A percentile compares a stretch with the other conserved stretches of the same genome.
These are phyloP conservation scores for Lanius collurio DNA, from an alignment of 2,113 vertebrate species.

Conservation along the genomic window DNA sequence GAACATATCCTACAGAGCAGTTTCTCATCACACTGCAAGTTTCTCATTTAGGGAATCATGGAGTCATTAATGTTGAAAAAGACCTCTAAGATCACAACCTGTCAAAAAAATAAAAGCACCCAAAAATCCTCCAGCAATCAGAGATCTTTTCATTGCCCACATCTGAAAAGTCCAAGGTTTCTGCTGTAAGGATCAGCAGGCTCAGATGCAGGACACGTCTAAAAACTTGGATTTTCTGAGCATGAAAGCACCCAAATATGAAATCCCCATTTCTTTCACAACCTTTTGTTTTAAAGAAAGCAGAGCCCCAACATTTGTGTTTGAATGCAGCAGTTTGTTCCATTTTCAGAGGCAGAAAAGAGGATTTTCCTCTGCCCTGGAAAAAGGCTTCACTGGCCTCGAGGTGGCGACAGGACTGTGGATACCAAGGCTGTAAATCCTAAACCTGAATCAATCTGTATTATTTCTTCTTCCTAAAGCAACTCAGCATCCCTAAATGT, in stretches of 20 bases:
- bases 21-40: background rate
- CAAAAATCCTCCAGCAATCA: background rate
- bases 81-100: fast-evolving
- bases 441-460: background rate
- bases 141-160: background rate
- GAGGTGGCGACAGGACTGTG: constrained; percentile 13
- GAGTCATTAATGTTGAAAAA: background rate
- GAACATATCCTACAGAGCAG: fast-evolving
- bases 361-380: background rate
- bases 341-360: background rate
- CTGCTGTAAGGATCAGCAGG: background rate
- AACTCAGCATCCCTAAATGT: background rate
- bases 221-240: background rate
- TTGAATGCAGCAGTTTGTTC: background rate
- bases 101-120: background rate
- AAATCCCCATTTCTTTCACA: background rate
- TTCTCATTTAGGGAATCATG: background rate
- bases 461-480: background rate
- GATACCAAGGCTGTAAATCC: background rate
- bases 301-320: background rate
- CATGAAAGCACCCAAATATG: background rate
- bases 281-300: background rate
- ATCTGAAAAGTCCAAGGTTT: background rate
- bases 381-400: background rate
- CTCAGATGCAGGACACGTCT: background rate